phyloP scores from a whole-genome alignment of 2,113 vertebrate species.

The Upupa epops region DNA sequence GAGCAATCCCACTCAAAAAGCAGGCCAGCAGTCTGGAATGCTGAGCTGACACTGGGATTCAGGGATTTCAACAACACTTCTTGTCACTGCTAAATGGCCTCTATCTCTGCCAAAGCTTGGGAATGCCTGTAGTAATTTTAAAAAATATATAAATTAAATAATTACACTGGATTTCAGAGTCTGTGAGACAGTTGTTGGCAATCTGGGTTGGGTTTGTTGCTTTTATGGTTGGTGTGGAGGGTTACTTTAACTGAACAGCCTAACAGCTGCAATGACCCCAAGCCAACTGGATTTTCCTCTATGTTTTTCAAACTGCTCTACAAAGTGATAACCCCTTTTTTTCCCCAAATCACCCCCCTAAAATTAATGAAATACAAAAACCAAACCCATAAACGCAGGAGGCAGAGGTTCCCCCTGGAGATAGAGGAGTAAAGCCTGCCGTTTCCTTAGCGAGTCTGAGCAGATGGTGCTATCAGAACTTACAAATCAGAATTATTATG shows the following conservation, averaged over 20 bases:
- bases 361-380: background rate
- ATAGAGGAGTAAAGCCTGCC: background rate
- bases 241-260: background rate
- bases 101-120: background rate
- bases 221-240: background rate
- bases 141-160: background rate
- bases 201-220: background rate
- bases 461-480: slow-evolving; percentile 26
- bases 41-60: no score
- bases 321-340: slow-evolving; percentile 4
- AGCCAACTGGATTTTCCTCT: background rate
- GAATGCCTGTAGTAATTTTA: background rate
- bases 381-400: background rate
- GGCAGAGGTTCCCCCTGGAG: background rate
- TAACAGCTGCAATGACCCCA: background rate
- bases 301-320: background rate
- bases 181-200: background rate
- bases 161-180: background rate
- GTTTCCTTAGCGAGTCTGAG: background rate
- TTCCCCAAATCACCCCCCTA: no score
- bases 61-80: background rate
- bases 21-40: background rate
- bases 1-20: background rate
- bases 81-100: background rate
- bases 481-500: slow-evolving; percentile 12